Base-by-base conservation (phyloP, 2,797 vertebrate genomes). In the Erpetoichthys calabaricus region DNA sequence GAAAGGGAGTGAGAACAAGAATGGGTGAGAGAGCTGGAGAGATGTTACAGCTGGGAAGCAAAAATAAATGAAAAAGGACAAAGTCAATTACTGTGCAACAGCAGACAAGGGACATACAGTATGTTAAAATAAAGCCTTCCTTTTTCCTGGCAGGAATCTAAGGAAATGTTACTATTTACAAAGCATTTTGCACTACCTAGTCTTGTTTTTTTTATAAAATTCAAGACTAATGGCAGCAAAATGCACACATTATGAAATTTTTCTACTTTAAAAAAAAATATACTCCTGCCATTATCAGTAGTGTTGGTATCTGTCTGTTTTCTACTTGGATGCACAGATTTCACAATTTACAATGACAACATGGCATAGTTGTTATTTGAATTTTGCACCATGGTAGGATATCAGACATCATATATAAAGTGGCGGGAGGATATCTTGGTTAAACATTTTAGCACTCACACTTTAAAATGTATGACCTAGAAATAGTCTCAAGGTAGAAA, bases 1-100 rank as follows among this genome's bases (percentile, higher is more conserved):
- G 73, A 81, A 80, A 75, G 53, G 51, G 47, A 46, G 44, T 44
- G 63, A 65, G 65, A 60, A 80, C 76, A 76, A 78, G 70, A 65
- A 75, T 70, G 67, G 25, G 1, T 25, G 47, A 81, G 73, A 71
- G 75, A 75, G 65, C 72, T 64, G 67, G 52, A 45, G 44, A 57
- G 56, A 67, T 60, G 59, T 52, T 63, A 6, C 52, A 54, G 51
- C 45, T 49, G 44, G 47, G 46, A 60, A 45, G 47, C n/a, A 56
- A 45, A 80, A 81, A 85, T 80, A 85, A 83, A 88, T 80, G 75
- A 77, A 78, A 80, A 80, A 74, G 73, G 76, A 82, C 76, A 84
- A 85, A 85, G 78, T 83, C 76, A 81, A 83, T 83, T 86, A 83
- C 70, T 67, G 73, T 59, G 66, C 69, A 66, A 70, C 58, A 41